These are phyloP conservation scores for Leptinotarsa haldemani DNA, from an alignment of 2,888 invertebrate genomes.

Conservation along the genomic window DNA sequence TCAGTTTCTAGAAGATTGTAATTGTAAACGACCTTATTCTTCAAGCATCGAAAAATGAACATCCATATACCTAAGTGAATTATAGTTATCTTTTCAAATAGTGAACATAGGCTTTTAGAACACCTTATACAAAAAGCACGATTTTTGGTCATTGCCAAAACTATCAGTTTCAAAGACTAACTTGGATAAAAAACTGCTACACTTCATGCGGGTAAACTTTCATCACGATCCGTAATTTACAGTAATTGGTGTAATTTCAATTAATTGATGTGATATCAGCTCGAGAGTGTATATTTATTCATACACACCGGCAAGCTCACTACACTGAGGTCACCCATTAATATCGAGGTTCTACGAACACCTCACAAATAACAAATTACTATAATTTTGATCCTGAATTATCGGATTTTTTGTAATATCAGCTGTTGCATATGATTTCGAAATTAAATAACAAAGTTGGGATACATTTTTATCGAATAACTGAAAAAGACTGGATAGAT, in stretches of 20 bases:
- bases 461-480: not conserved
- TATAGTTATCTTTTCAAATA: too few species aligned
- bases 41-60: too few species aligned
- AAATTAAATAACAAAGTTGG: not conserved
- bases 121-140: too few species aligned
- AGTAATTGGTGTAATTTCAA: slow-evolving; percentile 32
- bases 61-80: too few species aligned
- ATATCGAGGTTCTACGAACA: slow-evolving; percentile 25
- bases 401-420: not conserved
- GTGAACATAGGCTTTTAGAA: too few species aligned
- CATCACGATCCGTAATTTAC: slow-evolving; percentile 14
- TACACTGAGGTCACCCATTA: slow-evolving; percentile 28
- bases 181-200: not conserved
- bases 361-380: slow-evolving; percentile 23
- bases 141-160: not conserved
- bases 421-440: not conserved
- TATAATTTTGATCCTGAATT: slow-evolving; percentile 29
- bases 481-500: too few species aligned
- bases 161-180: not conserved
- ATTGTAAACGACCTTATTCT: too few species aligned
- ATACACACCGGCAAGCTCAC: slow-evolving; percentile 29
- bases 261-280: slow-evolving; percentile 34
- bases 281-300: slow-evolving; percentile 23
- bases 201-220: slow-evolving; percentile 4
- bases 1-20: too few species aligned